Base-by-base conservation (phyloP, 1,140 invertebrate species). In the Stratiolaelaps scimitus region DNA sequence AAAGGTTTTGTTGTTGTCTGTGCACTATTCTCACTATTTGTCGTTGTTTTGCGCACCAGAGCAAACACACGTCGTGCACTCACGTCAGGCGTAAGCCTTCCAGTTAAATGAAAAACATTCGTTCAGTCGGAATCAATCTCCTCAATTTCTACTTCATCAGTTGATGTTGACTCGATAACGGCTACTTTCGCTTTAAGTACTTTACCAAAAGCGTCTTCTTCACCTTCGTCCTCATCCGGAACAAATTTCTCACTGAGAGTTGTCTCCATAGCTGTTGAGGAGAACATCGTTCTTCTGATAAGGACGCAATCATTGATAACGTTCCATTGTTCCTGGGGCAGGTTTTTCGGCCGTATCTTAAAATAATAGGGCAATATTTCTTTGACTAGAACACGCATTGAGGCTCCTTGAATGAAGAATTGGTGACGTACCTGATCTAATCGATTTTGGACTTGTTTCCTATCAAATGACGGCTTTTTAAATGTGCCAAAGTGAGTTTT, bases 401-500 rank as follows among this genome's bases (percentile, higher is more conserved):
- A 60, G 17, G 53, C 34, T 20, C 53, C 53, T 26, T 60, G 53
- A 15, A 60, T 60, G 26, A 60, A 1, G 23, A 60, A 60, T 34
- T 60, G 26, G 34, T 60, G 53, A 29, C 53, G 53, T 6, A 60
- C 53, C 10, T 60, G 15, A 60, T 17, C 13, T n/a, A 34, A 26
- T 15, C 26, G 53, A 60, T 60, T 34, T n/a, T 60, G 17, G 23
- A 34, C 34, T 26, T 60, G n/a, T 23, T 34, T 60, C 17, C 53
- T 15, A 34, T 60, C 53, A 13, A 29, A 60, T 26, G 23, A 19
- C 23, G 53, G 53, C 53, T 60, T 60, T 23, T 60, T 60, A 34
- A 60, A 60, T 10, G 53, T 60, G 15, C 53, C 53, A 26, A 60
- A 60, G 20, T 60, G 2, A 60, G 53, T 60, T 60, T 60, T 60